phyloP scores from a whole-genome alignment of 2,888 invertebrate species.

The Tethea ocularis region DNA sequence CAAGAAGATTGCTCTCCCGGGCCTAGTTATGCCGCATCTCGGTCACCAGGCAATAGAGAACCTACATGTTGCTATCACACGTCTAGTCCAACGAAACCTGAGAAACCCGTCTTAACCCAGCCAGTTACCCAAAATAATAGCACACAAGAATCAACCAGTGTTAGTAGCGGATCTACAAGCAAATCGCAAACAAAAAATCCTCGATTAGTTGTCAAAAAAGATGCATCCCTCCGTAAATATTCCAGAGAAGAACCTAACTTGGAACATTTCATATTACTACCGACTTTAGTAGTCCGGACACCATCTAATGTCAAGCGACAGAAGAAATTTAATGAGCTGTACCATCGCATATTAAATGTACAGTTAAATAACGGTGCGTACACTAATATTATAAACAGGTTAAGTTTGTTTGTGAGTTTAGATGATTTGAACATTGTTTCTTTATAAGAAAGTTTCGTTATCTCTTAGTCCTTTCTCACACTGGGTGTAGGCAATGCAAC shows the following conservation, averaged over 20 bases:
- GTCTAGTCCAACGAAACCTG: constrained; percentile 43
- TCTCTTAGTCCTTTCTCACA: too few species aligned
- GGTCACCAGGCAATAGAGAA: constrained; percentile 46
- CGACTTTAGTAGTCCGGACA: constrained; percentile 72
- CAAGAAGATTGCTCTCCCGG: constrained; percentile 64
- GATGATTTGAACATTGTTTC: too few species aligned
- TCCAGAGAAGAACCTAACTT: constrained; percentile 63
- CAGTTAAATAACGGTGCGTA: constrained; percentile 59
- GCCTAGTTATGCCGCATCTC: constrained; percentile 55
- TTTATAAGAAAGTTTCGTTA: too few species aligned
- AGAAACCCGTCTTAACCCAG: constrained; percentile 20
- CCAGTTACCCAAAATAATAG: constrained; percentile 21
- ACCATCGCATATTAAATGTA: constrained; percentile 69
- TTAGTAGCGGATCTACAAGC: constrained; percentile 49
- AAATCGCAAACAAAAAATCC: constrained; percentile 50
- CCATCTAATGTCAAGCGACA: constrained; percentile 75
- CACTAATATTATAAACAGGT: background rate
- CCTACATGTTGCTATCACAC: constrained; percentile 69
- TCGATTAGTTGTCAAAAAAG: constrained; percentile 65
- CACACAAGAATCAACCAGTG: constrained; percentile 46
- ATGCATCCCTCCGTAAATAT: constrained; percentile 53
- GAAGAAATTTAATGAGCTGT: constrained; percentile 74
- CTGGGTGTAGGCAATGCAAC: too few species aligned
- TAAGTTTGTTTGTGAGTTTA: too few species aligned
- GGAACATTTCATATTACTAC: constrained; percentile 71